Evolutionary conservation across 2,113 vertebrate species (phyloP).

Genomic region (Leucoraja erinaceus): DNA sequence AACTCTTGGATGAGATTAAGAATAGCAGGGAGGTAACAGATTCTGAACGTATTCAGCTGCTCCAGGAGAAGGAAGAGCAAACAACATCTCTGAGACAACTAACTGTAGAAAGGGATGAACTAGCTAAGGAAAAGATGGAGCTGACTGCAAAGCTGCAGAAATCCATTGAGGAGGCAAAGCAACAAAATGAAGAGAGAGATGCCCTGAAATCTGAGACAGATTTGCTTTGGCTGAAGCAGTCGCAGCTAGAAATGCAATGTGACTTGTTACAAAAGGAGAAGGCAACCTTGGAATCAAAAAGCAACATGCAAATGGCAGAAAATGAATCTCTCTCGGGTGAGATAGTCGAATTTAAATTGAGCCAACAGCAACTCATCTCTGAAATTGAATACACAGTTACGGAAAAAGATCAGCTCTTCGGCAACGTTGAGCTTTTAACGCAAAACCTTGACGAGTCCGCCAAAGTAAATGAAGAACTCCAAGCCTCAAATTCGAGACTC

Average conservation of each 20-base stretch:
- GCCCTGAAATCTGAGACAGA: slow-evolving; percentile 64
- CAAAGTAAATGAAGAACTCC: slow-evolving; percentile 54
- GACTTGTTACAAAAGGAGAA: slow-evolving; percentile 67
- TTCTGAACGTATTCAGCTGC: slow-evolving; percentile 64
- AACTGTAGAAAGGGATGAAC: slow-evolving; percentile 64
- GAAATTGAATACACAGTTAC: slow-evolving; percentile 52
- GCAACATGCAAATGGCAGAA: slow-evolving; percentile 61
- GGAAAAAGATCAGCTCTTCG: slow-evolving; percentile 59
- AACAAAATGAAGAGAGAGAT: slow-evolving; percentile 49
- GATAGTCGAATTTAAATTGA: slow-evolving; percentile 60
- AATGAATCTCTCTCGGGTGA: slow-evolving; percentile 53
- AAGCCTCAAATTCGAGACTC: slow-evolving; percentile 56
- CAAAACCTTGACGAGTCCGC: slow-evolving; percentile 56
- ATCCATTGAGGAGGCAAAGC: slow-evolving; percentile 51
- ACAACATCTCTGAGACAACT: slow-evolving; percentile 60
- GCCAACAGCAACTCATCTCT: slow-evolving; percentile 53
- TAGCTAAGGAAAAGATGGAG: slow-evolving; percentile 58
- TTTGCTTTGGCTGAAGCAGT: slow-evolving; percentile 44
- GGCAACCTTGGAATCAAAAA: slow-evolving; percentile 56
- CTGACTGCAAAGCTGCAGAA: slow-evolving; percentile 56
- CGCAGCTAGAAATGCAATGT: slow-evolving; percentile 59
- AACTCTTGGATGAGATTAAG: slow-evolving; percentile 71
- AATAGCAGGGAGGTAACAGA: slow-evolving; percentile 63
- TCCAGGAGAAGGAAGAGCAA: slow-evolving; percentile 75
- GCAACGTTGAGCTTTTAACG: slow-evolving; percentile 53